These are phyloP conservation scores for Xiphophorus hellerii DNA, from an alignment of 2,113 vertebrate species.

Conservation along the genomic window DNA sequence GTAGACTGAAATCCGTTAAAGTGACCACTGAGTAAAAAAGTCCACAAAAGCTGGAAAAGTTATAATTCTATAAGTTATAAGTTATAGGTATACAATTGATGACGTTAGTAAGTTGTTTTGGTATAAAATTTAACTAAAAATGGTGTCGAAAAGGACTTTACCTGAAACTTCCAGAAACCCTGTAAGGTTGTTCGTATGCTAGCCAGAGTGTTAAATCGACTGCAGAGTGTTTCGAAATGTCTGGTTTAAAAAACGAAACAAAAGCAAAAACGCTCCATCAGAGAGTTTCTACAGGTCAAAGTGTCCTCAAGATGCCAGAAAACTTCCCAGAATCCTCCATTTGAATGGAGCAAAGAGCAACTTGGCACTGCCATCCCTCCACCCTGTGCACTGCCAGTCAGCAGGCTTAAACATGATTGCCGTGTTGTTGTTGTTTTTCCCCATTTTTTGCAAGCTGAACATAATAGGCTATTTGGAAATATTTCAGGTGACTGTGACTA, in stretches of 20 bases:
- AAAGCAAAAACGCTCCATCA: too few relatives aligned
- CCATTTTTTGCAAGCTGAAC: neutral
- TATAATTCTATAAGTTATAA: too few relatives aligned
- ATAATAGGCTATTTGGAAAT: neutral
- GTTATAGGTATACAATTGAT: too few relatives aligned
- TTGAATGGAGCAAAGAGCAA: neutral
- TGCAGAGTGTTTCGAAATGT: neutral
- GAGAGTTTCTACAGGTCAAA: too few relatives aligned
- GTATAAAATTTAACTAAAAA: too few relatives aligned
- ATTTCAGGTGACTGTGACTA: neutral
- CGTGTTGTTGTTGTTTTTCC: neutral
- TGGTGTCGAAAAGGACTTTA: neutral
- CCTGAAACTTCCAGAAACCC: neutral
- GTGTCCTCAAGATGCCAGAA: neutral
- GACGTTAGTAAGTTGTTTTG: too few relatives aligned
- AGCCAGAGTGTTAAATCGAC: neutral
- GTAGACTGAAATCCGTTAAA: neutral
- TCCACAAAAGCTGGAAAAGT: too few relatives aligned
- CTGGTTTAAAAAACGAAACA: too few relatives aligned
- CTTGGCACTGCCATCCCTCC: neutral
- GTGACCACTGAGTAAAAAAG: neutral
- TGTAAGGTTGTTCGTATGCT: neutral
- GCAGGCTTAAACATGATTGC: neutral
- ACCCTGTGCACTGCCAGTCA: neutral
- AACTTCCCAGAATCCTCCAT: neutral